A percentile compares a stretch with the other conserved stretches of the same genome.
phyloP scores from a whole-genome alignment of 2,113 vertebrate species.

The Muntiacus muntjak region DNA sequence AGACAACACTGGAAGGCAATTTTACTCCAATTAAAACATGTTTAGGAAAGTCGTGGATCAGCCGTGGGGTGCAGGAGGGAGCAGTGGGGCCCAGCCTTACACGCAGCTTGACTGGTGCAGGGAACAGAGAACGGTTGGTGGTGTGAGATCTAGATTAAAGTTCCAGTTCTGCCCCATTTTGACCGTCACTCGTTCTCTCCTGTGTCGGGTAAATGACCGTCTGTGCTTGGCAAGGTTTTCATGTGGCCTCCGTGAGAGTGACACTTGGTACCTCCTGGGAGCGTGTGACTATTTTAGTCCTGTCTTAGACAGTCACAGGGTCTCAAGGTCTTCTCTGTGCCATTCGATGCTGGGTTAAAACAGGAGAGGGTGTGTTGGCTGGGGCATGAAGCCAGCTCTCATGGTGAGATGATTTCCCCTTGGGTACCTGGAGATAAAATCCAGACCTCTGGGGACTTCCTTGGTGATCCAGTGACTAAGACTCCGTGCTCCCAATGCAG shows the following conservation, averaged over 20 bases:
- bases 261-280: not conserved
- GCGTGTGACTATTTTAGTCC: not conserved
- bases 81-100: not conserved
- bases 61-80: not conserved
- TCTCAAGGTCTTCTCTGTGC: not conserved
- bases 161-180: not conserved
- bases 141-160: not conserved
- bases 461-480: not conserved
- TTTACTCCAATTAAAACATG: not conserved
- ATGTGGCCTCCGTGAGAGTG: not conserved
- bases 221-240: not conserved
- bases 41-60: not conserved
- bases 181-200: not conserved
- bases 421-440: not conserved
- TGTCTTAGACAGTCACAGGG: not conserved
- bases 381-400: not conserved
- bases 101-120: not conserved
- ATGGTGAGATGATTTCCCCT: not conserved
- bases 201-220: not conserved
- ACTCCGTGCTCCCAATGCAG: not conserved
- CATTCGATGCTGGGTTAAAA: not conserved
- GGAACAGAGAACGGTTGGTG: not conserved
- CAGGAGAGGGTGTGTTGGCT: not conserved
- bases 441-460: not conserved
- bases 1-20: not conserved